Evolutionary conservation across 2,113 vertebrate species (phyloP).

Genomic region (Rhegmatorhina hoffmannsi): DNA sequence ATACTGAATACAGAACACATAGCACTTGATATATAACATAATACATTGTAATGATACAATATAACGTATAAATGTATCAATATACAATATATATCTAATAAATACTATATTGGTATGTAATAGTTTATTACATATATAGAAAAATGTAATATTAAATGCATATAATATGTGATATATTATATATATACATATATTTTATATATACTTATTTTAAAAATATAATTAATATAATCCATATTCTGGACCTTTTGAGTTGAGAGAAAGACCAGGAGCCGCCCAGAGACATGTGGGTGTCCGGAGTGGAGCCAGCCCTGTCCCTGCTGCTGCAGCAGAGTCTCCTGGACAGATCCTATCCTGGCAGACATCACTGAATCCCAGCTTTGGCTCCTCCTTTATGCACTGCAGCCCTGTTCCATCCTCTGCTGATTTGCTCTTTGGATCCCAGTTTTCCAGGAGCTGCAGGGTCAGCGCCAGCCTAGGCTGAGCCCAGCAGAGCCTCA

Average conservation of each 20-base stretch:
- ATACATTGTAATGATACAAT: background rate
- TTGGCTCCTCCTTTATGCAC: background rate
- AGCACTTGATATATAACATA: background rate
- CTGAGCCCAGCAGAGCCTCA: background rate
- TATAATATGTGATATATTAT: too few relatives aligned
- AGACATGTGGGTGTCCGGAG: rapidly evolving
- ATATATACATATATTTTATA: too few relatives aligned
- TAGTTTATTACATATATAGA: background rate
- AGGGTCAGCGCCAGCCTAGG: background rate
- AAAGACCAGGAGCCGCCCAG: background rate
- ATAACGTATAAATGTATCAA: too few relatives aligned
- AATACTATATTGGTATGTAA: background rate
- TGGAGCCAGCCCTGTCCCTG: background rate
- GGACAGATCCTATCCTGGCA: background rate
- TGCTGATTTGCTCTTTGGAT: background rate
- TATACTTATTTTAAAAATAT: too few relatives aligned
- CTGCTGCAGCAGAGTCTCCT: background rate
- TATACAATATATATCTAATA: background rate
- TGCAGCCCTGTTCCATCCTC: background rate
- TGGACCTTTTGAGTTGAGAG: background rate
- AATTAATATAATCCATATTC: background rate
- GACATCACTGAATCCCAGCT: background rate
- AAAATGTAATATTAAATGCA: background rate
- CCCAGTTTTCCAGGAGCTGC: background rate
- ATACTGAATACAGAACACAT: background rate